Evolutionary conservation across 1,140 invertebrate genomes (phyloP), one percentile per base, ranked within the genome.

Genomic region (Drosophila neocordata): DNA sequence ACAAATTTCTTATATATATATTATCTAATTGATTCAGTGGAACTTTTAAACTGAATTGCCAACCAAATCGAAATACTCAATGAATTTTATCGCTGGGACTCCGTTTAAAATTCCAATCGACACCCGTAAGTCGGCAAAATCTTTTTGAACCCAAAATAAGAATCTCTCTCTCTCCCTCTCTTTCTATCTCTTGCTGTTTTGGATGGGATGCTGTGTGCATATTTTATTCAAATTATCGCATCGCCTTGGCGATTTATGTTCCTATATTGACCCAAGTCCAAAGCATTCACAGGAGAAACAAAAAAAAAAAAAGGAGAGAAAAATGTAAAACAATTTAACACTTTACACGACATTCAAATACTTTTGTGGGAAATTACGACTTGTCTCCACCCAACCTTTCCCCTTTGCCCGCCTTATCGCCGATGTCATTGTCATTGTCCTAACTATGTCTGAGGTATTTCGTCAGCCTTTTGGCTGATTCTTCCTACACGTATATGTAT

Each of bases 41-140:
- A 8, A 1, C 15, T 15, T 8, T 44, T 0, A 8, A 44, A 9
- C 8, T 4, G 2, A 7, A 20, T 11, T 20, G 7, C 13, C 15
- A 13, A 18, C 5, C 27, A 31, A 31, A 1, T 31, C 7, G 27
- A 48, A 48, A 48, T 18, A 20, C 41, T 48, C 15, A 48, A 20
- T 18, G 51, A 61, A 59, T 69, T 83, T 87, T 88, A 88, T 88
- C 77, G 70, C 77, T 67, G 65, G 56, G 74, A 76, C 79, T 73
- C 81, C 87, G 82, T 90, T 90, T 90, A 90, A 90, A 90, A 90
- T 90, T 90, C 87, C 87, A 90, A 90, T 89, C 87, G 87, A 90
- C 87, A 90, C 87, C 87, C 87, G 60, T 75, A 71, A 69, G 41
- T 77, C 83, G 84, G 83, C 75, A 52, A 77, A 85, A 70, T 73